Evolutionary conservation across 2,113 vertebrate species (phyloP).

Genomic region (Anarhynchus alexandrinus): DNA sequence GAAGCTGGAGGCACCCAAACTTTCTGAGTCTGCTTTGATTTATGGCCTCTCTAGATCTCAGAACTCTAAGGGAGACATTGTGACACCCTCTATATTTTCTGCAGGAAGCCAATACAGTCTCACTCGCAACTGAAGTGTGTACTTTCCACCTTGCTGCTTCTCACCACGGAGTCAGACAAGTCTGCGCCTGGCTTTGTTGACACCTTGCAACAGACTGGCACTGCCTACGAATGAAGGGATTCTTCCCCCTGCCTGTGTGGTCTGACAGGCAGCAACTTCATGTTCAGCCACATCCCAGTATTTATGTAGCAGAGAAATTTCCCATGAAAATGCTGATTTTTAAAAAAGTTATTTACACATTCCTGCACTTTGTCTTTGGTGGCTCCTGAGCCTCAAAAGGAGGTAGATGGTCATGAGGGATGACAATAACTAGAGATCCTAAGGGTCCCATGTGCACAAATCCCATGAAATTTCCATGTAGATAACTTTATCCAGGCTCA

Average conservation of each 20-base stretch:
- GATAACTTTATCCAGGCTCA: not conserved
- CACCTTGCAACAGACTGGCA: not conserved
- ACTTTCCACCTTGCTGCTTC: not conserved
- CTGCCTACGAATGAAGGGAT: not conserved
- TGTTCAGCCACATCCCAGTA: not conserved
- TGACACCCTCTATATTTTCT: not conserved
- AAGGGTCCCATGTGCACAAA: not conserved
- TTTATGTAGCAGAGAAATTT: not conserved
- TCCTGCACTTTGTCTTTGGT: not conserved
- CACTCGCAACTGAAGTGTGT: not conserved
- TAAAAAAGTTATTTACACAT: not conserved
- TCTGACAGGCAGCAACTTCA: not conserved
- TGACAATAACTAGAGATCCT: not conserved
- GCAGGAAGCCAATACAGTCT: not conserved
- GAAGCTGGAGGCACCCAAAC: not conserved
- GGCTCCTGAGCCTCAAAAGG: not conserved
- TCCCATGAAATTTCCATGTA: not conserved
- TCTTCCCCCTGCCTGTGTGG: not conserved
- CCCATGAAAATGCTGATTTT: not conserved
- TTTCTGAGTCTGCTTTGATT: not conserved
- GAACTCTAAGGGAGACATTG: not conserved
- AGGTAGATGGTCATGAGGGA: not conserved
- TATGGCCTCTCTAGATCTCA: not conserved
- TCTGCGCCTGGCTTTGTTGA: not conserved
- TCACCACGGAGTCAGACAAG: not conserved